phyloP scores from a whole-genome alignment of 2,113 vertebrate species.

The Rhinogobius similis region DNA sequence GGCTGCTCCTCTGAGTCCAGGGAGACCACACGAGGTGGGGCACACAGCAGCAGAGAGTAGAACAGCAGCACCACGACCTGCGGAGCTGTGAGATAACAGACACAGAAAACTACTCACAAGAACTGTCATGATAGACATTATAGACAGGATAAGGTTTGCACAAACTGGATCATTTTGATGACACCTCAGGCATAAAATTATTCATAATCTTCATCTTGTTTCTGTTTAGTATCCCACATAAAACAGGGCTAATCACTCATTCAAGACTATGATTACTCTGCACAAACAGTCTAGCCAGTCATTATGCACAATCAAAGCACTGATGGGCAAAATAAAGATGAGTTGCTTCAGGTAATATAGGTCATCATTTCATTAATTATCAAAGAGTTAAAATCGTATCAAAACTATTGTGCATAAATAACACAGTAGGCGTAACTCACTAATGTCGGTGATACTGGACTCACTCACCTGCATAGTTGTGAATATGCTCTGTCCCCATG shows the following conservation, averaged over 20 bases:
- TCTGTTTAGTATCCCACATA: too few relatives aligned
- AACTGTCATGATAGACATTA: neutral
- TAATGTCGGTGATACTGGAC: neutral
- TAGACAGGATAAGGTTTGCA: neutral
- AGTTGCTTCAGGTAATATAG: neutral
- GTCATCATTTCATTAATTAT: neutral
- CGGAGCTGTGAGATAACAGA: conserved; percentile 24
- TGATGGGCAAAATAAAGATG: neutral
- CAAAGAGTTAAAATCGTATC: neutral
- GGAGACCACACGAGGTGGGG: conserved; percentile 26
- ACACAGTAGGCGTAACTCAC: neutral
- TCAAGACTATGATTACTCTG: too few relatives aligned
- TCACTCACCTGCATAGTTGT: conserved; percentile 51
- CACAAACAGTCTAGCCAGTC: too few relatives aligned
- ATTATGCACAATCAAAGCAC: too few relatives aligned
- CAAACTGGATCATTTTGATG: neutral
- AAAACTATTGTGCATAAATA: neutral
- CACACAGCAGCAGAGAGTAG: conserved; percentile 50
- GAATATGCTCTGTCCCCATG: conserved; percentile 53
- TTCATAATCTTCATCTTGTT: too few relatives aligned
- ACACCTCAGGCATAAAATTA: neutral
- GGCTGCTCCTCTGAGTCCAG: conserved; percentile 68
- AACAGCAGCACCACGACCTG: conserved; percentile 44
- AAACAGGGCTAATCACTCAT: too few relatives aligned
- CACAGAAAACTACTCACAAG: neutral